These are phyloP conservation scores for Dryobates pubescens DNA, from an alignment of 2,797 vertebrate genomes.

Conservation along the genomic window DNA sequence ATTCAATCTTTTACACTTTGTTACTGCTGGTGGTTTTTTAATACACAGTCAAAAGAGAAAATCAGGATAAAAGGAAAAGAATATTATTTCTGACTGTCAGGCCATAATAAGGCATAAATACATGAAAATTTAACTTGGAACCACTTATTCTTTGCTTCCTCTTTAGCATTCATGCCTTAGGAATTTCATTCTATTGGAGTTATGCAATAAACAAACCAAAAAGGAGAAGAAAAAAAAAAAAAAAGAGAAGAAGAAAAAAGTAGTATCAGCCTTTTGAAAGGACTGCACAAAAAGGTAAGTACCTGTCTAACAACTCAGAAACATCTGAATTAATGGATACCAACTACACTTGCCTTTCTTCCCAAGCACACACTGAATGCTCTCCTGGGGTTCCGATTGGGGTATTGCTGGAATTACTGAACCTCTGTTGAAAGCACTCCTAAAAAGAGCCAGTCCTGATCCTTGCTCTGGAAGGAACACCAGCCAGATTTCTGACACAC, in stretches of 20 bases:
- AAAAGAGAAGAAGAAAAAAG: neutral
- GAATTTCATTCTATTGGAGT: conserved; percentile 58
- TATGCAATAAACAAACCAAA: conserved; percentile 60
- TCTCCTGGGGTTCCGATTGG: neutral
- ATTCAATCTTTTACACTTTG: conserved; percentile 65
- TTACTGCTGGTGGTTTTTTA: conserved; percentile 63
- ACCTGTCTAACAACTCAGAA: neutral
- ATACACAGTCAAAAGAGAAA: conserved; percentile 69
- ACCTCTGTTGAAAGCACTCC: neutral
- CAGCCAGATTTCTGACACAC: neutral
- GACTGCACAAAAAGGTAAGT: neutral
- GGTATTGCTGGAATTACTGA: neutral
- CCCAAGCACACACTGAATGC: neutral
- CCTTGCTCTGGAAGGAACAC: neutral
- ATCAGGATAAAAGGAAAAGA: conserved; percentile 70
- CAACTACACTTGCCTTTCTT: neutral
- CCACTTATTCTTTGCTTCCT: conserved; percentile 47
- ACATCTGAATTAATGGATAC: neutral
- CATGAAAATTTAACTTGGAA: conserved; percentile 59
- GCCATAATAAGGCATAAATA: conserved; percentile 71
- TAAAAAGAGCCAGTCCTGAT: neutral
- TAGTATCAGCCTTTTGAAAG: conserved; percentile 4
- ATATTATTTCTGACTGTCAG: conserved; percentile 74
- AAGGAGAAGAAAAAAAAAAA: neutral
- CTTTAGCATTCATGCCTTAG: conserved; percentile 64